These are phyloP conservation scores for Hormaphis cornu DNA, from an alignment of 1,140 invertebrate genomes.

Conservation along the genomic window DNA sequence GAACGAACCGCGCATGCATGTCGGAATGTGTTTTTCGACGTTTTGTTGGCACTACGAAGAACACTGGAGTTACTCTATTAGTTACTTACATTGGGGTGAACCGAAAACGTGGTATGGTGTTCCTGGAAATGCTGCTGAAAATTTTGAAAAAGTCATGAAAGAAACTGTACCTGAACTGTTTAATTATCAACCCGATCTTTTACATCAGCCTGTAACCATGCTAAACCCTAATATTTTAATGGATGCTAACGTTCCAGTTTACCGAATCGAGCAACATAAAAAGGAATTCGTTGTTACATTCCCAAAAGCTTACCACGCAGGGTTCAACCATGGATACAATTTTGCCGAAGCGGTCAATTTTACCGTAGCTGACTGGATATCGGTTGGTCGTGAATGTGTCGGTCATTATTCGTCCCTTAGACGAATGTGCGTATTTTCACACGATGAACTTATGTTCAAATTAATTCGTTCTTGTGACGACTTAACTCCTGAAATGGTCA, in stretches of 20 bases:
- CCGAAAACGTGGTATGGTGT: constrained; percentile 92
- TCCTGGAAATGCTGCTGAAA: constrained; percentile 80
- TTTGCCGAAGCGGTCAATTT: constrained; percentile 99
- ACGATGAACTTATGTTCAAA: constrained; percentile 97
- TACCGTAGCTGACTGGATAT: constrained; percentile 95
- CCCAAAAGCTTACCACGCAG: constrained; percentile 96
- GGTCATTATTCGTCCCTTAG: constrained; percentile 86
- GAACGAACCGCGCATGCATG: constrained; percentile 99
- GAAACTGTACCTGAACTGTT: constrained; percentile 90
- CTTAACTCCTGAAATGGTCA: constrained; percentile 75
- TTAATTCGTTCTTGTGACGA: constrained; percentile 84
- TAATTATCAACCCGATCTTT: constrained; percentile 69
- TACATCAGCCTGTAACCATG: constrained; percentile 65
- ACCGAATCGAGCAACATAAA: constrained; percentile 85
- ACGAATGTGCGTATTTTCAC: constrained; percentile 96
- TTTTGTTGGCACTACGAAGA: constrained; percentile 99
- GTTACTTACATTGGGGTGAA: constrained; percentile 95
- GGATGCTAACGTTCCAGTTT: constrained; percentile 63
- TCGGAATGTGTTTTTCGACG: constrained; percentile 99
- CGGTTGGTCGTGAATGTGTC: constrained; percentile 88
- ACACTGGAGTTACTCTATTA: constrained; percentile 99
- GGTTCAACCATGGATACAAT: constrained; percentile 99
- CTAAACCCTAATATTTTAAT: constrained; percentile 96
- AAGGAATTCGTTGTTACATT: constrained; percentile 99
- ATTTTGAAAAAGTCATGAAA: constrained; percentile 93